A percentile compares a stretch with the other conserved stretches of the same genome.
Conservation (phyloP, 2,888 invertebrate species). For the Hypselothyrea guttata region DNA sequence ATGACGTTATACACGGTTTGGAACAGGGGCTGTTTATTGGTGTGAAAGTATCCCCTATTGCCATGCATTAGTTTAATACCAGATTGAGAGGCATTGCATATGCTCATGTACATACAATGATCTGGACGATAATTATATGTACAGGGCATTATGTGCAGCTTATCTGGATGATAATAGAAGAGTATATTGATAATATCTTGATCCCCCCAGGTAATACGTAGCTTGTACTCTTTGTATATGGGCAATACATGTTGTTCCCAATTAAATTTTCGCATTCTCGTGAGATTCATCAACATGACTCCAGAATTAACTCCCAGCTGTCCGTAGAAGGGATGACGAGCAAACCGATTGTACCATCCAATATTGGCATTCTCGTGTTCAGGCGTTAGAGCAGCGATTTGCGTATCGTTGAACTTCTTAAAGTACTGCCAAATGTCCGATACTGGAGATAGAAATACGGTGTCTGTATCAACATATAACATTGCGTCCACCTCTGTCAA, state of each 20-base stretch:
- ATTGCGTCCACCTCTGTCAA: constrained; percentile 91
- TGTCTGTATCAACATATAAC: constrained; percentile 96
- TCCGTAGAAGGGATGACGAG: constrained; percentile 96
- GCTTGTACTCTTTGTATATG: constrained; percentile 91
- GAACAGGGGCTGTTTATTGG: constrained; percentile 93
- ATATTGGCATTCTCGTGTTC: constrained; percentile 96
- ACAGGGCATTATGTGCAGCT: constrained; percentile 91
- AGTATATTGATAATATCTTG: constrained; percentile 96
- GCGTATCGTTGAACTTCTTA: constrained; percentile 89
- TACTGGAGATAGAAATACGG: constrained; percentile 92
- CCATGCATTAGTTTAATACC: constrained; percentile 95
- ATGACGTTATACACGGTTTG: constrained; percentile 86
- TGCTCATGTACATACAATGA: constrained; percentile 97
- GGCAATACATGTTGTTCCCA: constrained; percentile 94
- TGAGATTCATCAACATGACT: constrained; percentile 98
- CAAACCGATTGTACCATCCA: constrained; percentile 98
- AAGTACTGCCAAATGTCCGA: constrained; percentile 93
- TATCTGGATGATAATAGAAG: constrained; percentile 91
- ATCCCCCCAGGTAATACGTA: constrained; percentile 97
- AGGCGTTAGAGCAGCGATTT: constrained; percentile 93
- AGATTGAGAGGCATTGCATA: constrained; percentile 85
- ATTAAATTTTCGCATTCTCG: constrained; percentile 92
- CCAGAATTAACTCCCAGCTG: constrained; percentile 93
- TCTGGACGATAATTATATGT: constrained; percentile 96
- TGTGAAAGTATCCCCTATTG: constrained; percentile 93